Conservation (phyloP, 2,797 vertebrate genomes). For the Coluber constrictor region DNA sequence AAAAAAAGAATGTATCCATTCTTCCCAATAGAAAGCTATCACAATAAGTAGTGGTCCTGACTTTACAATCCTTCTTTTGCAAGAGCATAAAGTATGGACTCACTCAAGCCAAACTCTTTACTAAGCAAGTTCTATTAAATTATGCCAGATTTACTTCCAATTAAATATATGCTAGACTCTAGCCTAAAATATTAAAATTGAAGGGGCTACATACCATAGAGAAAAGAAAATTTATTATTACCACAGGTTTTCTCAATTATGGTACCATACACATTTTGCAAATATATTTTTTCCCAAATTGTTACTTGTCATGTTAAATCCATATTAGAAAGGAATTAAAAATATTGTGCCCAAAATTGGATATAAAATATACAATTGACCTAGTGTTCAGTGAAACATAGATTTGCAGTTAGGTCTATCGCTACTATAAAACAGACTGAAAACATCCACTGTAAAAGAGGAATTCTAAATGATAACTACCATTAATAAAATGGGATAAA, state of each 20-base stretch:
- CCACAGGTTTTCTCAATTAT: background rate
- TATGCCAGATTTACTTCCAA: background rate
- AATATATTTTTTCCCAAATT: background rate
- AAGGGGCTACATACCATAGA: background rate
- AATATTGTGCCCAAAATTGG: background rate
- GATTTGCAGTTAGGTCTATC: background rate
- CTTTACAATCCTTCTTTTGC: background rate
- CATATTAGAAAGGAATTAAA: background rate
- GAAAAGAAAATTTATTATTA: background rate
- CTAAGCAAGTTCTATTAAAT: background rate
- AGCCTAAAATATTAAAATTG: background rate
- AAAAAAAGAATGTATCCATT: too few species aligned
- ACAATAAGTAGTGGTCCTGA: fast-evolving
- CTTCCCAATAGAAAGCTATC: background rate
- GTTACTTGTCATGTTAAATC: background rate
- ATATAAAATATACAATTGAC: background rate
- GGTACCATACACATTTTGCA: background rate
- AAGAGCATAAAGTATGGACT: background rate
- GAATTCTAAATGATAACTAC: background rate
- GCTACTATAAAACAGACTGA: background rate
- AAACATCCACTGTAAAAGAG: background rate
- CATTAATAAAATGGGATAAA: background rate
- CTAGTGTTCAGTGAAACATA: background rate
- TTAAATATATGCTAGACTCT: background rate
- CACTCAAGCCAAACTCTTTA: background rate